Conservation (phyloP, 1,140 invertebrate species). For the Idris sp. region DNA sequence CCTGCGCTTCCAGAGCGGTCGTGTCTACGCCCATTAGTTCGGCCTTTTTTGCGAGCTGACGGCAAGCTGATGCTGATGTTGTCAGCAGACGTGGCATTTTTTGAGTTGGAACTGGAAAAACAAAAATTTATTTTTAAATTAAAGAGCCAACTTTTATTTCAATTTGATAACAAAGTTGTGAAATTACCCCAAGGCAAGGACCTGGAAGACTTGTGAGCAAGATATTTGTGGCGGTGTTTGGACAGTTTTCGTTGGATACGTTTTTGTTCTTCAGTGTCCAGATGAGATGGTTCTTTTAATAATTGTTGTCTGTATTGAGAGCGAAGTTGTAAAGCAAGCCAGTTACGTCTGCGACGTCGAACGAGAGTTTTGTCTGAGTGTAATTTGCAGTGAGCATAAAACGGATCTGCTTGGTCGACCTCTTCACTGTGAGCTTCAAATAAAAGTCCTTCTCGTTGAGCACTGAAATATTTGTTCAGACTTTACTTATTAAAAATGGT, state of each 20-base stretch:
- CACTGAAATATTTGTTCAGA: no score
- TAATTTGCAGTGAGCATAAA: conserved; percentile 96
- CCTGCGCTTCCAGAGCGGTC: conserved; percentile 86
- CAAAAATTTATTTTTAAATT: conserved; percentile 1
- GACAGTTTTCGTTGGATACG: conserved; percentile 87
- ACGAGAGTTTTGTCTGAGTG: conserved; percentile 91
- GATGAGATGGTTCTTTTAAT: conserved; percentile 77
- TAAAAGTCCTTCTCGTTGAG: conserved; percentile 93
- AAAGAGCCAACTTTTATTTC: no score
- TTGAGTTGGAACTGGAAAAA: conserved; percentile 88
- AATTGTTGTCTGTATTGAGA: conserved; percentile 83
- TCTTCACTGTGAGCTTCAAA: conserved; percentile 96
- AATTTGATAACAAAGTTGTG: no score
- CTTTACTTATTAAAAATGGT: no score
- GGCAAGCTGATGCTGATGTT: conserved; percentile 92
- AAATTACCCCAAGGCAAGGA: conserved; percentile 91
- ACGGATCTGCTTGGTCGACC: conserved; percentile 96
- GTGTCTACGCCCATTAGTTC: conserved; percentile 93
- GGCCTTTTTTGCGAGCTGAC: conserved; percentile 90
- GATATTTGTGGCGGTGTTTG: conserved; percentile 87
- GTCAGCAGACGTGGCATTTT: conserved; percentile 94
- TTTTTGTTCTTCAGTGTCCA: conserved; percentile 83
- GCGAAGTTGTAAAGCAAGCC: conserved; percentile 90
- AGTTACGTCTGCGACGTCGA: conserved; percentile 90
- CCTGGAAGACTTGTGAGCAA: conserved; percentile 85